These are phyloP conservation scores for Platichthys stellatus DNA, from an alignment of 2,113 vertebrate species.

Conservation along the genomic window DNA sequence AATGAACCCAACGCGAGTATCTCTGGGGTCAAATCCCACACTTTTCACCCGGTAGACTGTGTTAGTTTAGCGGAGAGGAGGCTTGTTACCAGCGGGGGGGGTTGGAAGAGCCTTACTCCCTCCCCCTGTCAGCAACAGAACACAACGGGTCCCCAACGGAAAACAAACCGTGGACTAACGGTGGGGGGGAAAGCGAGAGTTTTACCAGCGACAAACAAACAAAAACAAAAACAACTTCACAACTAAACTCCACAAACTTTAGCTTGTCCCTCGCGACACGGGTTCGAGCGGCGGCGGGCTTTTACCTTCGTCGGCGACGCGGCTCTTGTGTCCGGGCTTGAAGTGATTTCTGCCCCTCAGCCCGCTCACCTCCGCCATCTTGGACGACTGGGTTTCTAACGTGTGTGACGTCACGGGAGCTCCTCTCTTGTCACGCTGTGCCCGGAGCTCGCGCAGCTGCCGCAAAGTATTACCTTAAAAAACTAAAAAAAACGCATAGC, in stretches of 20 bases:
- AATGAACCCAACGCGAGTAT: not conserved
- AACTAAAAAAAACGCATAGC: too few species aligned
- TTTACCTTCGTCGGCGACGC: slow-evolving; percentile 76
- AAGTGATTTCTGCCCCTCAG: slow-evolving; percentile 78
- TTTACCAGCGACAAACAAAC: slow-evolving; percentile 12
- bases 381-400: slow-evolving; percentile 83
- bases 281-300: not conserved
- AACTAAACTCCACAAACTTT: not conserved
- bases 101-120: not conserved
- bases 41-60: too few species aligned
- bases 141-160: slow-evolving; percentile 31
- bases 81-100: not conserved
- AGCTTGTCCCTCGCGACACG: not conserved
- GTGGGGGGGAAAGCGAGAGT: slow-evolving; percentile 36
- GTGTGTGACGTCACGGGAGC: slow-evolving; percentile 70
- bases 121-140: slow-evolving; percentile 21
- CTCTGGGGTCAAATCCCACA: not conserved
- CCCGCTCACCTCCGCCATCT: slow-evolving; percentile 94
- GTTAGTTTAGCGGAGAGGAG: not conserved
- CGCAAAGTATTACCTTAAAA: too few species aligned
- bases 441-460: slow-evolving; percentile 4
- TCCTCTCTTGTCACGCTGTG: slow-evolving; percentile 22
- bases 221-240: not conserved
- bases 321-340: slow-evolving; percentile 71
- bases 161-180: slow-evolving; percentile 59